Conservation (phyloP, 2,888 invertebrate genomes). For the Notodromas monacha region DNA sequence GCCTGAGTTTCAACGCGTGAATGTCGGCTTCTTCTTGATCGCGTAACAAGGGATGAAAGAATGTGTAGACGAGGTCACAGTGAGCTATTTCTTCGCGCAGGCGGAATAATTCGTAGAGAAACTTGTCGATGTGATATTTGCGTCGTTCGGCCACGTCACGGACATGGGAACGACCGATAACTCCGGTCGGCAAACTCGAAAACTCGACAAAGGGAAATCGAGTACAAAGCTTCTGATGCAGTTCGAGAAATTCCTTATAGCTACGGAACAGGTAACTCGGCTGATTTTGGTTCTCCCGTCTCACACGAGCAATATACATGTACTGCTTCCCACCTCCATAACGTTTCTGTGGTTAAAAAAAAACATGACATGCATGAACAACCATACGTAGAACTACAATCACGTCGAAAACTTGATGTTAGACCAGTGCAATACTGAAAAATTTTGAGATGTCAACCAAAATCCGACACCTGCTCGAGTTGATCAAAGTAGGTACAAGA, state of each 20-base stretch:
- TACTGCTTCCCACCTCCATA: conserved; percentile 94
- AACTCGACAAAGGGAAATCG: conserved; percentile 31
- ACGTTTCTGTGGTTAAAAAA: conserved; percentile 65
- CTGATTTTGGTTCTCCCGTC: conserved; percentile 49
- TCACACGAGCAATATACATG: conserved; percentile 49
- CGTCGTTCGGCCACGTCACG: conserved; percentile 75
- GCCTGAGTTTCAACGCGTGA: conserved; percentile 32
- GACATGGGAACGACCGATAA: conserved; percentile 52
- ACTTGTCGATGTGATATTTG: conserved; percentile 54
- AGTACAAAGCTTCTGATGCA: conserved; percentile 67
- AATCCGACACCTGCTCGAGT: too few relatives aligned
- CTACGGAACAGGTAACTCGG: conserved; percentile 63
- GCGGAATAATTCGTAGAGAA: conserved; percentile 48
- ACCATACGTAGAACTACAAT: too few relatives aligned
- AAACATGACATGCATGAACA: too few relatives aligned
- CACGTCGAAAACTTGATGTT: too few relatives aligned
- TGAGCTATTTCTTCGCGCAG: conserved; percentile 79
- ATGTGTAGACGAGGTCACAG: conserved; percentile 83
- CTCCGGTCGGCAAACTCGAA: conserved; percentile 12
- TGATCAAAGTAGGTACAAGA: too few relatives aligned
- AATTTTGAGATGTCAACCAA: too few relatives aligned
- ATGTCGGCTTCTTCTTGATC: conserved; percentile 58
- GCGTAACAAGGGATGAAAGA: conserved; percentile 76
- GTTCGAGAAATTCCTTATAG: conserved; percentile 83
- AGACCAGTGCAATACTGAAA: too few relatives aligned